Percentiles rank a stretch among this genome's conserved stretches.
Conservation (phyloP, 2,797 vertebrate genomes). For the Oreortyx pictus region DNA sequence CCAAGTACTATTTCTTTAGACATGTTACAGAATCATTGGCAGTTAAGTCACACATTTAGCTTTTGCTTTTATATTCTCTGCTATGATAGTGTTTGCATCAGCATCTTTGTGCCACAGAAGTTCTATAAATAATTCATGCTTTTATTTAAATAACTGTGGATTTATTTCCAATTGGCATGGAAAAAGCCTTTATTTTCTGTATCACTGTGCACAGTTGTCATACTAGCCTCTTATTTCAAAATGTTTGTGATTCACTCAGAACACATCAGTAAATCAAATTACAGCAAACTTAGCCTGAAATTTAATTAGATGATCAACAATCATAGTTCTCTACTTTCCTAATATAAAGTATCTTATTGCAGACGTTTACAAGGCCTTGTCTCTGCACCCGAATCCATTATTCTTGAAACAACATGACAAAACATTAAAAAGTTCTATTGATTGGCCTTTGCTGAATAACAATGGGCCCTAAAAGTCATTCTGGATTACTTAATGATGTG, state of each 20-base stretch:
- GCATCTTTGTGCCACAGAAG: conserved; percentile 3
- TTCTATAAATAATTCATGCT: conserved; percentile 34
- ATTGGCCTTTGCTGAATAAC: neutral
- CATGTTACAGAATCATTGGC: neutral
- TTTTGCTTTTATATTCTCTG: conserved; percentile 15
- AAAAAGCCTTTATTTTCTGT: conserved; percentile 46
- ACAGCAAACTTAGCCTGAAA: conserved; percentile 7
- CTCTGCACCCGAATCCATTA: neutral
- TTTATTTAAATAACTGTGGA: conserved; percentile 50
- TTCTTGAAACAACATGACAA: neutral
- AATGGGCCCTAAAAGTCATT: neutral
- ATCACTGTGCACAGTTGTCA: neutral
- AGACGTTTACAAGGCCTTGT: neutral
- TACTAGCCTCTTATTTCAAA: conserved; percentile 19
- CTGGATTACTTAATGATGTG: neutral
- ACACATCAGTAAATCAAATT: conserved; percentile 21
- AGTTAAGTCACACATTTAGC: neutral
- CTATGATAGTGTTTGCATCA: conserved; percentile 17
- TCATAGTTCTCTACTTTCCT: neutral
- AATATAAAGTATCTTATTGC: neutral
- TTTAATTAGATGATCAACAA: conserved; percentile 25
- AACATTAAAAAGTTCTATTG: neutral
- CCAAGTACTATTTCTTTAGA: neutral
- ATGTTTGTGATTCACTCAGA: conserved; percentile 26
- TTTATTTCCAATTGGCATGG: conserved; percentile 48